Base-by-base conservation (phyloP, 1,140 invertebrate species). In the Ooceraea biroi region DNA sequence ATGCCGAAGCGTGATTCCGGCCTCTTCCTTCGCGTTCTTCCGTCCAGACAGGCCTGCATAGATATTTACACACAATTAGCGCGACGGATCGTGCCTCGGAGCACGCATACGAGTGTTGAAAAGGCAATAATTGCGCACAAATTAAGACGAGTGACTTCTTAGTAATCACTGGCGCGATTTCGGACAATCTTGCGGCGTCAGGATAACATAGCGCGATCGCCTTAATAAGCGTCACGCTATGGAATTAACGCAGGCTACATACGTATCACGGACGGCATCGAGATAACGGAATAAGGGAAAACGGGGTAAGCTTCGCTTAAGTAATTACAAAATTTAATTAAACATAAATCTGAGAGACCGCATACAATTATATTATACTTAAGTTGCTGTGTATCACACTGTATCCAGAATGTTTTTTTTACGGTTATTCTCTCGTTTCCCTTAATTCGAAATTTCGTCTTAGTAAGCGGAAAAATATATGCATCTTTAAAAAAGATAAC, bases 1-100 rank as follows among this genome's bases (percentile, higher is more conserved):
- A 91, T 84, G 85, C 88, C 91, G 87, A 68, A 91, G 91, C 91
- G 86, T 92, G 68, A 72, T 82, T 72, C 71, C 78, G 68, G 78
- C 57, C 57, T 74, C 30, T 82, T 60, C 72, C 72, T 83, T 41
- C 36, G 22, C 25, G 36, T 71, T 58, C 22, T 10, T 14, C 72
- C 44, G 17, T 41, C 48, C 58, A 50, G 44, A 44, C 71, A 77
- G 36, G 44, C 55, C 7, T 19, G 25, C 41, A 14, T 82, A 22
- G 22, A 36, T 52, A 63, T 82, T 82, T 82, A 80, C 52, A 80
- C 65, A 25, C 69, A 84, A 88, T 88, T 88, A 88, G 63, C 50
- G 44, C 36, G 74, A 74, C 57, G 65, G 46, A 76, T 86, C 25
- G 66, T 50, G 65, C 27, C 12, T 65, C 30, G 10, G 10, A 66